Evolutionary conservation across 1,140 invertebrate species (phyloP).

Genomic region (Drosophila sturtevanti): DNA sequence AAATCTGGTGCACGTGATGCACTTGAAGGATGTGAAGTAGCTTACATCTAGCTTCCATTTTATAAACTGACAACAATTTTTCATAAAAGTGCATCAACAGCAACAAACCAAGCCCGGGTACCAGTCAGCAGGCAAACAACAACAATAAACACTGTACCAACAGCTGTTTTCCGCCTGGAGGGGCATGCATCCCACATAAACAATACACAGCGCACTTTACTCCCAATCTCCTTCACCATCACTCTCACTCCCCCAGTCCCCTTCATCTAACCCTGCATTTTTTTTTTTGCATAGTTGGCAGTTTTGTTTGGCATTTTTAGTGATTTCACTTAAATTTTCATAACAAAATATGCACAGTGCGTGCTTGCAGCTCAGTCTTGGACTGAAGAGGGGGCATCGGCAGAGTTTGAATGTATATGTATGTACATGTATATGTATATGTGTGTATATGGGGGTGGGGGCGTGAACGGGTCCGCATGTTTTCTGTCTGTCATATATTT

Average conservation of each 20-base stretch:
- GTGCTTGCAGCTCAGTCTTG: slow-evolving; percentile 65
- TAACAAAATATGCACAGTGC: slow-evolving; percentile 77
- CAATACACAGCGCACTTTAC: neutral
- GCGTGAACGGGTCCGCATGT: slow-evolving; percentile 29
- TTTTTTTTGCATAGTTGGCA: slow-evolving; percentile 64
- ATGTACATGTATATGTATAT: neutral
- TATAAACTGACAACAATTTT: slow-evolving; percentile 78
- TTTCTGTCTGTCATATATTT: slow-evolving; percentile 73
- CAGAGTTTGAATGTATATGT: neutral
- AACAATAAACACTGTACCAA: slow-evolving; percentile 42
- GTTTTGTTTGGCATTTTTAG: slow-evolving; percentile 80
- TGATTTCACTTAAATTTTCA: slow-evolving; percentile 81
- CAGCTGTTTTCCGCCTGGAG: slow-evolving; percentile 58
- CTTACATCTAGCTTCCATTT: slow-evolving; percentile 60
- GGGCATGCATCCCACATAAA: slow-evolving; percentile 10
- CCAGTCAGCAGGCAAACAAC: slow-evolving; percentile 31
- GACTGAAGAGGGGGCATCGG: slow-evolving; percentile 22
- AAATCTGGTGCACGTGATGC: slow-evolving; percentile 64
- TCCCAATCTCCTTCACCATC: neutral
- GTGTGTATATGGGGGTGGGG: neutral
- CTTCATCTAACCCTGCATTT: slow-evolving; percentile 36
- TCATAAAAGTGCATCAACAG: slow-evolving; percentile 51
- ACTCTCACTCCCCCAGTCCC: neutral
- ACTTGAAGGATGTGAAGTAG: slow-evolving; percentile 61
- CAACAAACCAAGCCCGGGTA: slow-evolving; percentile 5